These are phyloP conservation scores for Microcebus tavaratra DNA, from an alignment of 2,113 vertebrate species.

Conservation along the genomic window DNA sequence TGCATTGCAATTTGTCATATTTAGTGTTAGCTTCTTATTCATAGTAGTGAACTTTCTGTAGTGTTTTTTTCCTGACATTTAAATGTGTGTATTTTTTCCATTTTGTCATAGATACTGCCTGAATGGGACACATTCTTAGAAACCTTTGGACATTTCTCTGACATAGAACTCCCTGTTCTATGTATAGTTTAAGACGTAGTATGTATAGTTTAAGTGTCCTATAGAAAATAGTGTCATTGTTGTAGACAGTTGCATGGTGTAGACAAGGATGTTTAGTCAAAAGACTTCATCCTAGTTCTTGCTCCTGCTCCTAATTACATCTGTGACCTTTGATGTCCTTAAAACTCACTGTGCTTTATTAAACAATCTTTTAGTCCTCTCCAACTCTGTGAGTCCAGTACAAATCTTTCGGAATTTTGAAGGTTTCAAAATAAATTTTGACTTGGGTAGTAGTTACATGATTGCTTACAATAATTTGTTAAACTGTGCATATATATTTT, in stretches of 20 bases:
- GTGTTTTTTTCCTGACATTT: background rate
- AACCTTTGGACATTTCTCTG: too few relatives aligned
- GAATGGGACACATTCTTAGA: too few relatives aligned
- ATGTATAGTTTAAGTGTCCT: background rate
- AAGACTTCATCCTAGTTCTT: background rate
- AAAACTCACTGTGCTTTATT: background rate
- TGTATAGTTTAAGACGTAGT: background rate
- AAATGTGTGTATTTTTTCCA: background rate
- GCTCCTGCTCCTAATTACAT: background rate
- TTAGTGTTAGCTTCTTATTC: background rate
- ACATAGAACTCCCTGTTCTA: too few relatives aligned
- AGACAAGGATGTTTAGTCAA: background rate
- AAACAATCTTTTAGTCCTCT: background rate
- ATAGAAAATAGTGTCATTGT: background rate
- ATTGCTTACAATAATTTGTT: constrained; percentile 18
- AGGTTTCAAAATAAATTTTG: background rate
- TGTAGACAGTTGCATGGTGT: background rate
- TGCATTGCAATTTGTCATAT: background rate
- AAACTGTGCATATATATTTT: background rate
- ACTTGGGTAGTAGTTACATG: background rate
- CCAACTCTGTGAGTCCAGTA: background rate
- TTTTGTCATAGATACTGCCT: background rate
- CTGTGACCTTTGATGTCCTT: background rate
- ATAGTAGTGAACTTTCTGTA: background rate
- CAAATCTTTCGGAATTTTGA: background rate